These are phyloP conservation scores for Athripsodes cinereus DNA, from an alignment of 2,888 invertebrate species.

Conservation along the genomic window DNA sequence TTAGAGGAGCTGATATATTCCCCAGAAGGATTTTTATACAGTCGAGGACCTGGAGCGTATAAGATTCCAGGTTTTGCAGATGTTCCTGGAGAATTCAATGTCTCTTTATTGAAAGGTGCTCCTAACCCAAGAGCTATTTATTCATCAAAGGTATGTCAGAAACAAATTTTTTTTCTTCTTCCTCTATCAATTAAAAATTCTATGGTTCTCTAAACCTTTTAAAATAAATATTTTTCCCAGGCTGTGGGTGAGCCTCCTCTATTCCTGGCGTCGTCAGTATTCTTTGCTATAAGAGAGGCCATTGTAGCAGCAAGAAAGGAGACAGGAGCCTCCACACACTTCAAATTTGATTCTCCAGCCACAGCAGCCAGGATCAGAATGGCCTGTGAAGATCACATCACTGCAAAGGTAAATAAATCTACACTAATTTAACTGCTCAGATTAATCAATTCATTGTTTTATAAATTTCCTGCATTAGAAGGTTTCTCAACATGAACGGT, in stretches of 20 bases:
- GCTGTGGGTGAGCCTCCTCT: conserved; percentile 95
- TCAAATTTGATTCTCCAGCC: conserved; percentile 75
- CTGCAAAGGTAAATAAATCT: conserved; percentile 69
- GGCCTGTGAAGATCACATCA: conserved; percentile 82
- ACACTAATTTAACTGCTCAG: too few species aligned
- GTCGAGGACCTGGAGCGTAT: conserved; percentile 88
- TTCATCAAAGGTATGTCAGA: conserved; percentile 81
- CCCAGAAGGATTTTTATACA: conserved; percentile 72
- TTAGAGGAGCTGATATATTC: conserved; percentile 87
- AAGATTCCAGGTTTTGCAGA: conserved; percentile 92
- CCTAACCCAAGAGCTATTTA: conserved; percentile 88
- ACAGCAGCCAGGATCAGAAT: conserved; percentile 84
- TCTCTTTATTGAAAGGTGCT: conserved; percentile 83
- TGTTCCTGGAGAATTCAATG: conserved; percentile 88
- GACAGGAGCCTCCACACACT: conserved; percentile 53
- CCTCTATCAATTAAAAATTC: too few species aligned
- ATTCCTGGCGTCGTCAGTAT: conserved; percentile 80
- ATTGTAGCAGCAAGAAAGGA: conserved; percentile 72
- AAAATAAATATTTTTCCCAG: too few species aligned
- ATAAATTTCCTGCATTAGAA: too few species aligned
- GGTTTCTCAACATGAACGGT: too few species aligned
- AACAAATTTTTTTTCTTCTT: too few species aligned
- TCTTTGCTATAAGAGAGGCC: conserved; percentile 88
- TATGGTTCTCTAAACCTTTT: too few species aligned
- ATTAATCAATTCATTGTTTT: too few species aligned